Evolutionary conservation across 1,140 invertebrate genomes (phyloP), one percentile per base, ranked within the genome.

Genomic region (Drosophila pandora): DNA sequence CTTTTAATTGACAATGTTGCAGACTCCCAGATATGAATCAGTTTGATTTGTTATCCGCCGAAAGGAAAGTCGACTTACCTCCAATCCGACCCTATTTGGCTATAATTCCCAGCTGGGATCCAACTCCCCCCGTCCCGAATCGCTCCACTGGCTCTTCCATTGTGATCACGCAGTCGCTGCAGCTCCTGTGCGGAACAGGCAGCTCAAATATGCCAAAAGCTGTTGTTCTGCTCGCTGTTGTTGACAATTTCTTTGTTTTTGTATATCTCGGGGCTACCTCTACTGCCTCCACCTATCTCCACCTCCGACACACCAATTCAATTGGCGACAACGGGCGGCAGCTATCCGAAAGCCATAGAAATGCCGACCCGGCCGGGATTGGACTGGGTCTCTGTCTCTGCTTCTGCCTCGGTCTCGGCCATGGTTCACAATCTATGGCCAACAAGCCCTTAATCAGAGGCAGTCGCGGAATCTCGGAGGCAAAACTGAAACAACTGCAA

Each of bases 361-460:
- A 78, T 78, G 69, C 74, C 76, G 64, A 54, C 30, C 39, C 23
- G 58, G 28, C 64, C n/a, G 39, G 39, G 39, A 41, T 41, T 41
- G n/a, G 39, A 41, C 39, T 41, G 39, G 12, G 39, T 41, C 39
- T 41, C 41, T 5, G 41, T 13, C n/a, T 7, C 41, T 10, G 41
- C 7, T 0, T 39, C 12, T 4, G 37, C 10, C 41, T 43, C 41
- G 32, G 22, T 25, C n/a, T 6, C 41, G 23, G 13, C n/a, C 52
- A 54, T 32, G 62, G 25, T 23, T 60, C 63, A 57, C 69, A 79
- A 73, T 85, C 81, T 85, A 70, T 73, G 78, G 67, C 73, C 37
- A 50, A 59, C 60, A 78, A 76, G 83, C 83, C 83, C 83, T 88
- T 88, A 88, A 88, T 88, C 83, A 88, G 83, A 76, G 76, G 54